phyloP scores from a whole-genome alignment of 64 coral and sea anemone species.

The Cladopsammia gracilis region DNA sequence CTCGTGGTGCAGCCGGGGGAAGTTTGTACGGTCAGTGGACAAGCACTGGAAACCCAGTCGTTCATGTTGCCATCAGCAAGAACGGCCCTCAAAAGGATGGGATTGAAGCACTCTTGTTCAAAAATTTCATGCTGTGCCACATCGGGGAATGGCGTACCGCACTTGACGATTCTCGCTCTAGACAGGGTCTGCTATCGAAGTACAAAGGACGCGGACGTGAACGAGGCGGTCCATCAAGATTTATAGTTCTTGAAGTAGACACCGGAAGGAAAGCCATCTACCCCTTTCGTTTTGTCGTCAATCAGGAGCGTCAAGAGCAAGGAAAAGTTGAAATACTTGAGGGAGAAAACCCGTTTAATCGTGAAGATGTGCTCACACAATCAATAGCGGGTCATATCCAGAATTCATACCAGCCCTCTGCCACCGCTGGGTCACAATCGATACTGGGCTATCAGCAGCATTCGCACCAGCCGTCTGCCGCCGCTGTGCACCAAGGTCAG shows the following conservation, averaged over 20 bases:
- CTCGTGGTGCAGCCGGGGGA: background rate
- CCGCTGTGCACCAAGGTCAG: background rate
- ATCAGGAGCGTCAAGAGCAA: background rate
- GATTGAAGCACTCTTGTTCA: background rate
- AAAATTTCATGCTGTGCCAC: background rate
- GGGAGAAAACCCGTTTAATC: conserved; percentile 21
- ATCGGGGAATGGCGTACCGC: conserved; percentile 15
- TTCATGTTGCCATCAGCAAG: background rate
- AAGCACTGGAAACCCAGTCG: conserved; percentile 47
- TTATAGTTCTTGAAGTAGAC: conserved; percentile 15
- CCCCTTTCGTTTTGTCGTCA: background rate
- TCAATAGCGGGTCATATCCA: too few species aligned
- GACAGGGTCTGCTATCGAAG: background rate
- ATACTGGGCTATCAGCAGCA: too few species aligned
- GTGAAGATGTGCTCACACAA: too few species aligned
- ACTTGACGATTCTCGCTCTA: background rate
- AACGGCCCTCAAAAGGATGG: background rate
- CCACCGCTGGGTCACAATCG: too few species aligned
- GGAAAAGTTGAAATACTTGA: background rate
- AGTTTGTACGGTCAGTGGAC: conserved; percentile 38
- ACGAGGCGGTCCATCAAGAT: background rate
- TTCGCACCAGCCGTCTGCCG: too few species aligned
- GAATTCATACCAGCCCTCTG: too few species aligned
- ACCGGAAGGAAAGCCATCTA: background rate
- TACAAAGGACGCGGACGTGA: background rate